A percentile compares a stretch with the other conserved stretches of the same genome.
Conservation (phyloP, 2,113 vertebrate genomes). For the Microtus ochrogaster region DNA sequence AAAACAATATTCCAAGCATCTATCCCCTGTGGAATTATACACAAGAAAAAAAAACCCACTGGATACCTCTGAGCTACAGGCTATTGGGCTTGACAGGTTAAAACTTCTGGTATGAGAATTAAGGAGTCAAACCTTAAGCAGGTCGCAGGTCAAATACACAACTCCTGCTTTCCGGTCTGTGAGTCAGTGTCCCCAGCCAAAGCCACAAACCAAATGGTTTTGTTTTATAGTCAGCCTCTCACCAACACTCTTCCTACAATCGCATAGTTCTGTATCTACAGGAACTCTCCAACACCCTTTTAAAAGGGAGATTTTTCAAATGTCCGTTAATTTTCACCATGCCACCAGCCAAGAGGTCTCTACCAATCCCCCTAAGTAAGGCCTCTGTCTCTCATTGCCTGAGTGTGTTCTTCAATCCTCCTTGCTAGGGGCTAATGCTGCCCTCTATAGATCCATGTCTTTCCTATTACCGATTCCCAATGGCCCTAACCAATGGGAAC, state of each 20-base stretch:
- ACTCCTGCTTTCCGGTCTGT: background rate
- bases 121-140: background rate
- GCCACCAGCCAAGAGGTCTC: background rate
- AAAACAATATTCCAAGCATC: background rate
- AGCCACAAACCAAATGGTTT: background rate
- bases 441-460: constrained; percentile 6
- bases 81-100: background rate
- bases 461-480: background rate
- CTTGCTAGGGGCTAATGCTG: background rate
- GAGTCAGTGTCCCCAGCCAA: background rate
- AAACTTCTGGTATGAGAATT: constrained; percentile 9
- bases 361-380: background rate
- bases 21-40: background rate
- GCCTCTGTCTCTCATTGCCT: background rate
- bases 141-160: background rate
- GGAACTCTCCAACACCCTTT: constrained; percentile 5
- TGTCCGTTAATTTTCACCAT: background rate
- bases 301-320: background rate
- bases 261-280: background rate
- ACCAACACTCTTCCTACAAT: background rate
- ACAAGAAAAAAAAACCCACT: background rate
- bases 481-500: background rate
- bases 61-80: background rate
- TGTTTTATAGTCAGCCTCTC: background rate
- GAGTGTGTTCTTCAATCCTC: background rate